A percentile compares a stretch with the other conserved stretches of the same genome.
Evolutionary conservation across 2,888 invertebrate species (phyloP).

Genomic region (Hermaeophaga mercurialis): DNA sequence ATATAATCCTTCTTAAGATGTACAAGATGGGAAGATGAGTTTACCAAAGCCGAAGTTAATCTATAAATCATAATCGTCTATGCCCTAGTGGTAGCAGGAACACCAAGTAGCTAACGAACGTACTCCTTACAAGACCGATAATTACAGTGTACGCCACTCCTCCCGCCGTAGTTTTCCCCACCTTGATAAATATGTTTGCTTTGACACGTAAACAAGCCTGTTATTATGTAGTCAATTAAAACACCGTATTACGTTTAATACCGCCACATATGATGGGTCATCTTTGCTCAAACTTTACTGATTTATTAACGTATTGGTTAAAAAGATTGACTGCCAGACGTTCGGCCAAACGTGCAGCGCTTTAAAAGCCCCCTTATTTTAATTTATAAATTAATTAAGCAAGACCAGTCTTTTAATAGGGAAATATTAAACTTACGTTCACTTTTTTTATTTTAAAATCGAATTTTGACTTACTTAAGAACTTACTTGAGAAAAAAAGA

Average conservation of each 20-base stretch:
- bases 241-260: constrained; percentile 50
- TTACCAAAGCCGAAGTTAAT: background rate
- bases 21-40: too few relatives aligned
- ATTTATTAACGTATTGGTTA: constrained; percentile 6
- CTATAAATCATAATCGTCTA: constrained; percentile 2
- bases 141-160: constrained; percentile 48
- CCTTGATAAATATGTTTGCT: constrained; percentile 49
- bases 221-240: constrained; percentile 54
- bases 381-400: too few relatives aligned
- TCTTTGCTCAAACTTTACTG: constrained; percentile 33
- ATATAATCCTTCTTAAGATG: too few relatives aligned
- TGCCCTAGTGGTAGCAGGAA: constrained; percentile 11
- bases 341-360: too few relatives aligned
- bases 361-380: too few relatives aligned
- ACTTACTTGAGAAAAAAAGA: too few relatives aligned
- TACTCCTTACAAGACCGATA: constrained; percentile 38
- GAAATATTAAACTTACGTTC: too few relatives aligned
- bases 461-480: too few relatives aligned
- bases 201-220: constrained; percentile 51
- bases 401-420: too few relatives aligned
- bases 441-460: too few relatives aligned
- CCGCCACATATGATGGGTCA: constrained; percentile 44
- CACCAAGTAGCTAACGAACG: constrained; percentile 39
- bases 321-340: too few relatives aligned
- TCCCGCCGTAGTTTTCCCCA: constrained; percentile 39